Conservation (phyloP, 2,888 invertebrate genomes). For the Idaea biselata region DNA sequence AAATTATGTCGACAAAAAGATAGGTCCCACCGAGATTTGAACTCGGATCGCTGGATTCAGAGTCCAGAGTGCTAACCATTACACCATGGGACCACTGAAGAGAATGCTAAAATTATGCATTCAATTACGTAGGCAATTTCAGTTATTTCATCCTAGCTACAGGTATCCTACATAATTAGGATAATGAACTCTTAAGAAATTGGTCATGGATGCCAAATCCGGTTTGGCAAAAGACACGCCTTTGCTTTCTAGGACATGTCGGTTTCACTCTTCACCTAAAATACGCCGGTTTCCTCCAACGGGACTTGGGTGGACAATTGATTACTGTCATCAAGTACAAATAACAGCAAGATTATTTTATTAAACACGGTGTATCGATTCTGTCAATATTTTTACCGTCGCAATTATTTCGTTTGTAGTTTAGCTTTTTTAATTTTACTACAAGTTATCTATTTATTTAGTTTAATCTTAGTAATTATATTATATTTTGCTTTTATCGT, state of each 20-base stretch:
- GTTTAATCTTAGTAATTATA: too few species aligned
- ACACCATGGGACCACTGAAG: slow-evolving; percentile 83
- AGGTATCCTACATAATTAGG: background rate
- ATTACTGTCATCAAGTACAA: background rate
- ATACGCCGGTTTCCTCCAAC: background rate
- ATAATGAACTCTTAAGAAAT: background rate
- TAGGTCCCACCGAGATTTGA: slow-evolving; percentile 89
- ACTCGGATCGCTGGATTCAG: slow-evolving; percentile 90
- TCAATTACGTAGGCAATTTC: slow-evolving; percentile 3
- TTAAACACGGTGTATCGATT: too few species aligned
- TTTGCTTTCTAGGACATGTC: background rate
- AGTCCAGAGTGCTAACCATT: slow-evolving; percentile 90
- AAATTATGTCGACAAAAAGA: slow-evolving; percentile 25
- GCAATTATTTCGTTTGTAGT: background rate
- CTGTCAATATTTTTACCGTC: background rate
- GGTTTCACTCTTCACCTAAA: background rate
- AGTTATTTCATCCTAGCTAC: background rate
- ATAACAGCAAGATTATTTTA: background rate
- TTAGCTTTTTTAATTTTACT: too few species aligned
- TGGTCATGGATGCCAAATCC: background rate
- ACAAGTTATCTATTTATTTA: too few species aligned
- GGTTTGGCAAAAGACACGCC: background rate
- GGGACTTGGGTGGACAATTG: background rate
- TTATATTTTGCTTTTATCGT: too few species aligned
- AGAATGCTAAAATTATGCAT: slow-evolving; percentile 15